Conservation (phyloP, 2,113 vertebrate species). For the Nipponia nippon region DNA sequence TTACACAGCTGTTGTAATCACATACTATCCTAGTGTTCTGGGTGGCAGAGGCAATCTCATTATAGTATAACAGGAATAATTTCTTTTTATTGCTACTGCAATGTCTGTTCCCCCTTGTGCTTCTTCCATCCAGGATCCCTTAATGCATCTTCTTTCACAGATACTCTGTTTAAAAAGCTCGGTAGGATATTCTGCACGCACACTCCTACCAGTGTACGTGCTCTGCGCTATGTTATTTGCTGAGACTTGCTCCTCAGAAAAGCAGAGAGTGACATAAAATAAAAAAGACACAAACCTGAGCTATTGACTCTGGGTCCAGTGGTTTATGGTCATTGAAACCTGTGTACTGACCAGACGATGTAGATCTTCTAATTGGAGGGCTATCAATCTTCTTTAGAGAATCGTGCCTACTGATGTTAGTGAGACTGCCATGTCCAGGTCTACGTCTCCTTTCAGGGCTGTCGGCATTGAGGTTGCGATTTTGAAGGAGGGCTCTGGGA, state of each 20-base stretch:
- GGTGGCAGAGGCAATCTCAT: neutral
- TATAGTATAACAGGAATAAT: neutral
- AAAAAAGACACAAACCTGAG: constrained; percentile 84
- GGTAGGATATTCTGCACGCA: neutral
- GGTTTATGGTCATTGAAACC: constrained; percentile 91
- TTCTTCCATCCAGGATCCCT: neutral
- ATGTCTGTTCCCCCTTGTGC: neutral
- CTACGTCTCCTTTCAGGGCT: constrained; percentile 89
- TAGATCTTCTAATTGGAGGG: constrained; percentile 93
- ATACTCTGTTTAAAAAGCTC: neutral
- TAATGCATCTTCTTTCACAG: neutral
- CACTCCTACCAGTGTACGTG: fast-evolving
- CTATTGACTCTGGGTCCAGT: constrained; percentile 95
- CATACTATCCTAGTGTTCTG: neutral
- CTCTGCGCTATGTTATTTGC: neutral
- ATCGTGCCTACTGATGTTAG: constrained; percentile 92
- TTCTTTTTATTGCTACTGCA: neutral
- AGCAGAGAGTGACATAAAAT: neutral
- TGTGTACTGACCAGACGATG: constrained; percentile 93
- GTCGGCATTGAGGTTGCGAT: constrained; percentile 81
- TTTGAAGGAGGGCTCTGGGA: constrained; percentile 86
- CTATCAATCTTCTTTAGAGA: constrained; percentile 94
- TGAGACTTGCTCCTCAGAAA: neutral
- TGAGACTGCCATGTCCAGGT: constrained; percentile 88
- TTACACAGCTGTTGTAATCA: neutral